Conservation (phyloP, 2,888 invertebrate species). For the Drosophila kuntzei region DNA sequence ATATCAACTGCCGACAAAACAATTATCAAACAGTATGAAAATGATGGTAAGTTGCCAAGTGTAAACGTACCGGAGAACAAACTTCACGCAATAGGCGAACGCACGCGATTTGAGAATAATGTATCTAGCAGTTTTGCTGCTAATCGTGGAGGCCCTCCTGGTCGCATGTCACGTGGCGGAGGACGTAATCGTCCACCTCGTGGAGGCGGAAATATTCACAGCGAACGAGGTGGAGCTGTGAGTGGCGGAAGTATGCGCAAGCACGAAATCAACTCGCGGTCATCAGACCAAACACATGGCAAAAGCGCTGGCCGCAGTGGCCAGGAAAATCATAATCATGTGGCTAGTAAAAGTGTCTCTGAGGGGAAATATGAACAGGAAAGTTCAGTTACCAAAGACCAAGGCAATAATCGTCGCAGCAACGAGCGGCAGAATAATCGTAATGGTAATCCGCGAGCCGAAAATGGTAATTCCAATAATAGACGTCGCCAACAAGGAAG, state of each 20-base stretch:
- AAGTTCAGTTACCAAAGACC: slow-evolving; percentile 36
- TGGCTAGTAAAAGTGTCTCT: slow-evolving; percentile 25
- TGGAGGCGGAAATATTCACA: slow-evolving; percentile 5
- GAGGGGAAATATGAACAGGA: slow-evolving; percentile 55
- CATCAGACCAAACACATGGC: slow-evolving; percentile 28
- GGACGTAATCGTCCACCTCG: slow-evolving; percentile 48
- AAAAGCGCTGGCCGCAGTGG: slow-evolving; percentile 49
- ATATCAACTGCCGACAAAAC: slow-evolving; percentile 45
- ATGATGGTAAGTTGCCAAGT: slow-evolving; percentile 33
- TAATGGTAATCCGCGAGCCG: slow-evolving; percentile 51
- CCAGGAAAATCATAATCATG: slow-evolving; percentile 28
- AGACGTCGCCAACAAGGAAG: slow-evolving; percentile 46
- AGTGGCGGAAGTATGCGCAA: slow-evolving; percentile 31
- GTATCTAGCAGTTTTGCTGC: slow-evolving; percentile 85
- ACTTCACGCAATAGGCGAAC: slow-evolving; percentile 37
- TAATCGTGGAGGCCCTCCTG: slow-evolving; percentile 64
- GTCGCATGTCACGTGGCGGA: slow-evolving; percentile 37
- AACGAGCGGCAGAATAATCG: slow-evolving; percentile 45
- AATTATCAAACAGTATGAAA: slow-evolving; percentile 39
- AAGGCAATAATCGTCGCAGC: slow-evolving; percentile 40
- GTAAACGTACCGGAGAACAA: slow-evolving; percentile 35
- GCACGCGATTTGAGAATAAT: slow-evolving; percentile 84
- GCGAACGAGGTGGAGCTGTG: slow-evolving; percentile 6
- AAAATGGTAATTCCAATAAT: slow-evolving; percentile 57
- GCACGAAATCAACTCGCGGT: slow-evolving; percentile 21